Conservation (phyloP, 2,797 vertebrate species). For the Intellagama lesueurii region DNA sequence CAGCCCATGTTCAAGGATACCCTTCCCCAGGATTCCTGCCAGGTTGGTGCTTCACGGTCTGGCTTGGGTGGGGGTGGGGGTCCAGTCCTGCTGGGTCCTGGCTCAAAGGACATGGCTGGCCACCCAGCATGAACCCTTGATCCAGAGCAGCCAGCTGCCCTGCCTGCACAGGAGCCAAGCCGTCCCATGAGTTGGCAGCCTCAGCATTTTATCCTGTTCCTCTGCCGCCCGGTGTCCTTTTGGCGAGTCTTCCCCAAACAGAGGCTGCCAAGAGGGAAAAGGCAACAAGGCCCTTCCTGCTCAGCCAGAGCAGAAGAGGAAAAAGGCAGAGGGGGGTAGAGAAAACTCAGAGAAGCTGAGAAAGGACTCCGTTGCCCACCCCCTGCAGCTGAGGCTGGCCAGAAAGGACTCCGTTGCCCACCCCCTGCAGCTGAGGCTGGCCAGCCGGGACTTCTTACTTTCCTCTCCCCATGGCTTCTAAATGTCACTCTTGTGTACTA, state of each 20-base stretch:
- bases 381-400: not conserved
- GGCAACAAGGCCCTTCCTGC: not conserved
- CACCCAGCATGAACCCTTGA: not conserved
- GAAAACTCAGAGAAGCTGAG: not conserved
- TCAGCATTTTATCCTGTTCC: too few species aligned
- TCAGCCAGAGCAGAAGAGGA: not conserved
- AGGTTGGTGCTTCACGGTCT: not conserved
- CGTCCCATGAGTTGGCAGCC: too few species aligned
- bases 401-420: not conserved
- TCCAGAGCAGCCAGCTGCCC: too few species aligned
- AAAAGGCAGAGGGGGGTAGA: not conserved
- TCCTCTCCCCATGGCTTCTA: too few species aligned
- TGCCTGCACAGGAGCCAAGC: too few species aligned
- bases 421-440: not conserved
- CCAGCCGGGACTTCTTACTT: too few species aligned
- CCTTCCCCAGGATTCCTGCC: not conserved
- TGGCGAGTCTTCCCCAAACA: too few species aligned
- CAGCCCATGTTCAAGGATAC: not conserved
- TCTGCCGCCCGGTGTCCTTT: too few species aligned
- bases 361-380: not conserved
- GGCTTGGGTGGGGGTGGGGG: too few species aligned
- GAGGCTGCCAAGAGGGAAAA: too few species aligned
- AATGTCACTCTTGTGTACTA: constrained; percentile 53
- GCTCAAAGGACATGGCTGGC: too few species aligned
- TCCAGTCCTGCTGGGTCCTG: too few species aligned